Conservation (phyloP, 2,888 invertebrate species). For the Strigamia maritima region DNA sequence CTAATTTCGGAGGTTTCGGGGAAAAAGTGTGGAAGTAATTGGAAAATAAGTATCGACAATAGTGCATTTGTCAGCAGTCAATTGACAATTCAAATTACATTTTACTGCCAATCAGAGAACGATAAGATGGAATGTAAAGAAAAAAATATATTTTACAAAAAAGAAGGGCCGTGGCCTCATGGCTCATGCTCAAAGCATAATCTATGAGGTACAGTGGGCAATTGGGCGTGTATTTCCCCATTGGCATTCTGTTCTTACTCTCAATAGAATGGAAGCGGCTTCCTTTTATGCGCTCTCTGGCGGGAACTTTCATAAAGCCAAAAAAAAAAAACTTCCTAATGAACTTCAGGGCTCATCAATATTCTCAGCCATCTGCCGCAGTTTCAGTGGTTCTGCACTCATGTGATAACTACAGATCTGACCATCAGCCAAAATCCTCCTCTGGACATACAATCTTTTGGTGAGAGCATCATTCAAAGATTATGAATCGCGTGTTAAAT, state of each 20-base stretch:
- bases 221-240: constrained; percentile 34
- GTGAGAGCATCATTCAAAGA: neutral
- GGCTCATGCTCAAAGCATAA: constrained; percentile 34
- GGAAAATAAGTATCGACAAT: neutral
- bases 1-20: neutral
- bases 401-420: constrained; percentile 32
- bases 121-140: neutral
- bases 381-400: constrained; percentile 17
- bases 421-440: constrained; percentile 24
- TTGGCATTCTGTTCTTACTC: constrained; percentile 34
- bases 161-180: neutral
- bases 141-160: neutral
- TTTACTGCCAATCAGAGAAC: neutral
- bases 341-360: constrained; percentile 26
- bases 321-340: constrained; percentile 33
- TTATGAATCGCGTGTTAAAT: neutral
- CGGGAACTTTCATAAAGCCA: constrained; percentile 30
- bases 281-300: constrained; percentile 29
- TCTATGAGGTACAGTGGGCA: constrained; percentile 26
- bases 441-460: constrained; percentile 18
- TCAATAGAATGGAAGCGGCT: constrained; percentile 30
- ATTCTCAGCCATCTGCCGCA: constrained; percentile 19
- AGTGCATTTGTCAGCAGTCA: neutral
- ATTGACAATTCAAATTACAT: neutral
- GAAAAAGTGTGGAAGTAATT: neutral